Evolutionary conservation across 1,140 invertebrate genomes (phyloP).

Genomic region (Gonioctena quinquepunctata): DNA sequence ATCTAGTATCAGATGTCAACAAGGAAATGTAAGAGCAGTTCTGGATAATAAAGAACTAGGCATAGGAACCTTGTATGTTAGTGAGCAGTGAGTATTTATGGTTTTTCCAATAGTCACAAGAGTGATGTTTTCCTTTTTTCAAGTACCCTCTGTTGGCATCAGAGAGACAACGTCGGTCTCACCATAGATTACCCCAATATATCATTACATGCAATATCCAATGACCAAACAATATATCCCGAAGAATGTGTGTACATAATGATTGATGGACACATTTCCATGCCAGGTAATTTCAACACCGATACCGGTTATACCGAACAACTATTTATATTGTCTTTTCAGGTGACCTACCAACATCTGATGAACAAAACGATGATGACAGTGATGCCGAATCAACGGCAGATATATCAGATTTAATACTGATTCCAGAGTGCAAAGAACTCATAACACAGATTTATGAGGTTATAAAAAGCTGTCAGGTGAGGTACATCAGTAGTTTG

Average conservation of each 20-base stretch:
- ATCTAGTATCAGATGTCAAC: slow-evolving; percentile 44
- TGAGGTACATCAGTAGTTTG: no score
- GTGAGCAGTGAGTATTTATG: slow-evolving; percentile 47
- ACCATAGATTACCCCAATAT: slow-evolving; percentile 74
- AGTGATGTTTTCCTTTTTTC: slow-evolving; percentile 37
- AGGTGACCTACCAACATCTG: no score
- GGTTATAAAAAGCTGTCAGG: no score
- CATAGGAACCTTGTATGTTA: slow-evolving; percentile 47
- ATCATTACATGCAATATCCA: slow-evolving; percentile 74
- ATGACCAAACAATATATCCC: slow-evolving; percentile 66
- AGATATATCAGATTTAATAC: no score
- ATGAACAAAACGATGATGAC: no score
- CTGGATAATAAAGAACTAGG: slow-evolving; percentile 51
- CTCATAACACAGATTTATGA: no score
- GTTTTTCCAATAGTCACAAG: not conserved
- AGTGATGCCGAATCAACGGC: no score
- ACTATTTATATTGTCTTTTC: no score
- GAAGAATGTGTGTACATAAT: slow-evolving; percentile 74
- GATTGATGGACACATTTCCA: slow-evolving; percentile 66
- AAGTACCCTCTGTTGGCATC: slow-evolving; percentile 69
- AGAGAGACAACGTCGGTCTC: slow-evolving; percentile 66
- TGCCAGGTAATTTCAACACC: slow-evolving; percentile 62
- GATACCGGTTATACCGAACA: no score
- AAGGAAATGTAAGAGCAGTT: slow-evolving; percentile 42
- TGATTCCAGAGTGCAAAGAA: no score